Percentiles rank a stretch among this genome's conserved stretches.
phyloP scores from a whole-genome alignment of 1,140 invertebrate species.

The Apis florea region DNA sequence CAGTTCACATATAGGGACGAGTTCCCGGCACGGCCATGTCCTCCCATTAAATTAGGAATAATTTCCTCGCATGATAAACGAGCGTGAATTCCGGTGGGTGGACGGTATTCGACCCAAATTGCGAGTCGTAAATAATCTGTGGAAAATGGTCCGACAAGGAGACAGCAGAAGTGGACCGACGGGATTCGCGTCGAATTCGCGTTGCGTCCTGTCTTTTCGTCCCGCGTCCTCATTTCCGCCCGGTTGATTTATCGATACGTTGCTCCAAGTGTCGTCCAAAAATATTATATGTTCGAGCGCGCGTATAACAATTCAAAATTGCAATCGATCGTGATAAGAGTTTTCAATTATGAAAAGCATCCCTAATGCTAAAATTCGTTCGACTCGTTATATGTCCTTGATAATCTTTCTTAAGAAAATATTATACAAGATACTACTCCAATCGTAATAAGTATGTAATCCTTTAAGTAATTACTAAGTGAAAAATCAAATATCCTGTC shows the following conservation, averaged over 20 bases:
- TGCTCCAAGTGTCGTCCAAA: conserved; percentile 41
- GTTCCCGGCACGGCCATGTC: not conserved
- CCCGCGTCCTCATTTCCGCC: conserved; percentile 40
- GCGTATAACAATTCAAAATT: conserved; percentile 42
- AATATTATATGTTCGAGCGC: conserved; percentile 33
- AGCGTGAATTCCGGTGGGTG: conserved; percentile 1
- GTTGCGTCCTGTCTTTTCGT: conserved; percentile 26
- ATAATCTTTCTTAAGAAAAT: not conserved
- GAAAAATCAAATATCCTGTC: not conserved
- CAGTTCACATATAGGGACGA: not conserved
- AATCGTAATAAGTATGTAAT: not conserved
- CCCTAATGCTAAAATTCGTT: no score
- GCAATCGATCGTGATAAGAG: not conserved
- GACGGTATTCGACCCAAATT: conserved; percentile 54
- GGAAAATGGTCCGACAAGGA: conserved; percentile 34
- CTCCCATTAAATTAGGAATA: conserved; percentile 53
- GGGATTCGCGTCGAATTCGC: conserved; percentile 35
- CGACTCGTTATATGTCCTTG: no score
- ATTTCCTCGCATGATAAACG: conserved; percentile 29
- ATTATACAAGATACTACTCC: not conserved
- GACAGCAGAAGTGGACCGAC: conserved; percentile 27
- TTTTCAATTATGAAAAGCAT: no score
- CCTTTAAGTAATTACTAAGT: not conserved
- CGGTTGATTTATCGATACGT: conserved; percentile 48
- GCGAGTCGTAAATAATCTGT: conserved; percentile 41